Percentiles rank a stretch among this genome's conserved stretches.
Evolutionary conservation across 2,888 invertebrate species (phyloP).

Genomic region (Monopis laevigella): DNA sequence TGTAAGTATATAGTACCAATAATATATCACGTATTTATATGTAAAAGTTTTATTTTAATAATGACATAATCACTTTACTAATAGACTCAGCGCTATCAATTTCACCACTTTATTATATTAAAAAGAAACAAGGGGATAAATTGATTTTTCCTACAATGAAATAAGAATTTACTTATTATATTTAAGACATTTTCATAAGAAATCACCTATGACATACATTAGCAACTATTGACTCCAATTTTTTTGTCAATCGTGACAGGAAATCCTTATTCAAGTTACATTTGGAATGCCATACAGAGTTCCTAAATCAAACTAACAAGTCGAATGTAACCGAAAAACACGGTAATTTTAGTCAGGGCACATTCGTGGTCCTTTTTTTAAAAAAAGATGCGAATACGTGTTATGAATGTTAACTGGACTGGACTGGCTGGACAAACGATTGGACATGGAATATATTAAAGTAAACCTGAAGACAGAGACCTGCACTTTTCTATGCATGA

Average conservation of each 20-base stretch:
- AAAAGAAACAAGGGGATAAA: too few species aligned
- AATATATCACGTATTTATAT: too few species aligned
- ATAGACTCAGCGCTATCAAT: too few species aligned
- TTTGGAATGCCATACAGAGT: slow-evolving; percentile 23
- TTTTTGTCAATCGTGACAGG: slow-evolving; percentile 9
- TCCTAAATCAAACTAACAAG: slow-evolving; percentile 49
- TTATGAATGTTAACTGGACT: slow-evolving; percentile 28
- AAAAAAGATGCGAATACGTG: slow-evolving; percentile 48
- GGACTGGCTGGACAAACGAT: slow-evolving; percentile 30
- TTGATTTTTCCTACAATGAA: too few species aligned
- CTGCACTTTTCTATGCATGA: slow-evolving; percentile 7
- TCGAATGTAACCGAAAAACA: slow-evolving; percentile 41
- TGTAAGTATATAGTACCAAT: too few species aligned
- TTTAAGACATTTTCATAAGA: too few species aligned
- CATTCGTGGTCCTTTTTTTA: slow-evolving; percentile 44
- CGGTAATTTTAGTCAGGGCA: slow-evolving; percentile 58
- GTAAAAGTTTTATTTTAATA: too few species aligned
- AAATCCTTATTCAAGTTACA: background rate
- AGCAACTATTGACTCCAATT: background rate
- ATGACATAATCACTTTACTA: too few species aligned
- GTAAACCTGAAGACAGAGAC: slow-evolving; percentile 10
- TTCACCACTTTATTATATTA: too few species aligned
- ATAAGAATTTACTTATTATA: too few species aligned
- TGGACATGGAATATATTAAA: slow-evolving; percentile 38
- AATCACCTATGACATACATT: background rate